Conservation (phyloP, 1,140 invertebrate genomes). For the Drosophila virilis region DNA sequence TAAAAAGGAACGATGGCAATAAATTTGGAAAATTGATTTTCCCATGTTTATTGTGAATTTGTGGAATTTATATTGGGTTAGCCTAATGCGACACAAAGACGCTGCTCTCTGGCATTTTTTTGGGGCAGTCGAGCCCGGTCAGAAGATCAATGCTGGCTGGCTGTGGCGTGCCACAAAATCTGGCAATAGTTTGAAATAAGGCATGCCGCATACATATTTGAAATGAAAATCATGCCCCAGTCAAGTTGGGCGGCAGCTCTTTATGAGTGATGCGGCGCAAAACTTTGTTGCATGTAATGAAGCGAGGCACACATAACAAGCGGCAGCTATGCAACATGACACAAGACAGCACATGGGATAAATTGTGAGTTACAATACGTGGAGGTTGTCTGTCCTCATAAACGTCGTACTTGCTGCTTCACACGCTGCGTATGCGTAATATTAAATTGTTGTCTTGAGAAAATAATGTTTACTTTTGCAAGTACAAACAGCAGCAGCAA, state of each 20-base stretch:
- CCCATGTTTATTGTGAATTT: constrained; percentile 79
- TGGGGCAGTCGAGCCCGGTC: neutral
- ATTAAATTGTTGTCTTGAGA: constrained; percentile 79
- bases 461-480: constrained; percentile 74
- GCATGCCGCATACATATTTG: constrained; percentile 39
- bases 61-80: constrained; percentile 76
- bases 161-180: constrained; percentile 16
- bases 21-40: constrained; percentile 79
- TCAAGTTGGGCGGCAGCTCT: constrained; percentile 17
- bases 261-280: constrained; percentile 66
- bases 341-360: constrained; percentile 24
- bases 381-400: constrained; percentile 21
- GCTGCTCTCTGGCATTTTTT: constrained; percentile 6
- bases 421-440: constrained; percentile 74
- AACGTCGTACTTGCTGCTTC: constrained; percentile 17
- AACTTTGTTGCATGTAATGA: constrained; percentile 61
- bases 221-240: constrained; percentile 45
- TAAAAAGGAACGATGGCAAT: constrained; percentile 45
- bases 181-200: constrained; percentile 13
- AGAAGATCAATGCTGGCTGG: too few species aligned
- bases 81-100: constrained; percentile 62
- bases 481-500: constrained; percentile 53
- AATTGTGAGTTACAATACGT: constrained; percentile 41
- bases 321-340: neutral
- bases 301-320: neutral